These are phyloP conservation scores for Rousettus leschenaultii DNA, from an alignment of 2,113 vertebrate genomes.

Conservation along the genomic window DNA sequence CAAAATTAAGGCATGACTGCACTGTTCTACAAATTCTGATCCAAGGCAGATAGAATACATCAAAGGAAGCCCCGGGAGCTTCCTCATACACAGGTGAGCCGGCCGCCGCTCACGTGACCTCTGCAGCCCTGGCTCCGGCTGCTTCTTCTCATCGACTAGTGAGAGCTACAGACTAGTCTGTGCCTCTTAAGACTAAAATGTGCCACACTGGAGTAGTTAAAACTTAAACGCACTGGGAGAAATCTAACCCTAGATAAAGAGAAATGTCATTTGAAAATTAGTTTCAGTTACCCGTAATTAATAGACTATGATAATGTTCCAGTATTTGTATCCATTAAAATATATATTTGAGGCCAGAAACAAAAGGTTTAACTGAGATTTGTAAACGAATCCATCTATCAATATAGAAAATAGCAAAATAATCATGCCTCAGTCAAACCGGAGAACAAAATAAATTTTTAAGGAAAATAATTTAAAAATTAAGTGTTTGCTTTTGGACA, in stretches of 20 bases:
- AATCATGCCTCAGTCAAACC: neutral
- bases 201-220: neutral
- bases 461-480: neutral
- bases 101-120: neutral
- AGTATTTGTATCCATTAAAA: neutral
- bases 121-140: neutral
- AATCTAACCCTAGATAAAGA: neutral
- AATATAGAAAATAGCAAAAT: neutral
- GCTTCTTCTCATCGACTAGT: neutral
- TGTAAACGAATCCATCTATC: neutral
- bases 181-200: neutral
- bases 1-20: neutral
- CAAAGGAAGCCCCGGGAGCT: neutral
- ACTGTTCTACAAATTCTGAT: neutral
- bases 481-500: neutral
- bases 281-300: neutral
- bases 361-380: neutral
- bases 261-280: neutral
- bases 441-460: neutral
- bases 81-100: neutral
- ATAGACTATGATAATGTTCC: neutral
- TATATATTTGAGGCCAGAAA: neutral
- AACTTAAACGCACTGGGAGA: neutral
- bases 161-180: neutral
- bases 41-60: neutral